Conservation (phyloP, 2,888 invertebrate genomes). For the Drosophila borborema region DNA sequence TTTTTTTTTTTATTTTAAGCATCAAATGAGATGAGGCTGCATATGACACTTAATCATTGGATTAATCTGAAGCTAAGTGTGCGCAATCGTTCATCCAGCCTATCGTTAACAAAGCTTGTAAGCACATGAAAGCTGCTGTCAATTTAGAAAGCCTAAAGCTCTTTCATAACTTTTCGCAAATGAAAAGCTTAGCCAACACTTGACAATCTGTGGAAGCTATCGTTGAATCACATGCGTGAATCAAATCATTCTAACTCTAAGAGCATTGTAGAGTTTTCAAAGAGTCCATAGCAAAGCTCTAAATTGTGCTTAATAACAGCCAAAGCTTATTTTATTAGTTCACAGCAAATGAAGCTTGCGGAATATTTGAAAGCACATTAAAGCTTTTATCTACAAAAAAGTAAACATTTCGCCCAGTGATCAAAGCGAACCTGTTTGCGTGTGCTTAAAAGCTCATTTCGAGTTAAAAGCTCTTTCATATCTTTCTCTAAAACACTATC, state of each 20-base stretch:
- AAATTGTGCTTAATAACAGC: neutral
- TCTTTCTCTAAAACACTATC: no score
- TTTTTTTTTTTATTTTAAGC: constrained; percentile 6
- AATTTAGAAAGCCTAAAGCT: neutral
- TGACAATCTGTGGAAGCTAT: neutral
- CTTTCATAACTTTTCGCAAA: no score
- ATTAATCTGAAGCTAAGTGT: constrained; percentile 1
- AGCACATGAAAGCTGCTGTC: neutral
- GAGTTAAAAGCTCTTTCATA: neutral
- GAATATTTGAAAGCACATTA: neutral
- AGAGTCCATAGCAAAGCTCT: no score
- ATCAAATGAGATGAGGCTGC: constrained; percentile 27
- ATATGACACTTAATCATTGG: constrained; percentile 16
- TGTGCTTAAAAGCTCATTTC: neutral
- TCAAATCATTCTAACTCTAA: no score
- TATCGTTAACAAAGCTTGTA: neutral
- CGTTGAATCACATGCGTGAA: neutral
- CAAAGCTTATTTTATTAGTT: neutral
- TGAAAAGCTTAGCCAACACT: neutral
- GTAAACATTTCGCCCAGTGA: neutral
- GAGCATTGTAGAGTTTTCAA: neutral
- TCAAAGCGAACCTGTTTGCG: neutral
- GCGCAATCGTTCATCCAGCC: neutral
- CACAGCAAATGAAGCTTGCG: neutral
- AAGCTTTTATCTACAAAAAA: neutral